Evolutionary conservation across 2,888 invertebrate species (phyloP).

Genomic region (Platerodrilus igneus): DNA sequence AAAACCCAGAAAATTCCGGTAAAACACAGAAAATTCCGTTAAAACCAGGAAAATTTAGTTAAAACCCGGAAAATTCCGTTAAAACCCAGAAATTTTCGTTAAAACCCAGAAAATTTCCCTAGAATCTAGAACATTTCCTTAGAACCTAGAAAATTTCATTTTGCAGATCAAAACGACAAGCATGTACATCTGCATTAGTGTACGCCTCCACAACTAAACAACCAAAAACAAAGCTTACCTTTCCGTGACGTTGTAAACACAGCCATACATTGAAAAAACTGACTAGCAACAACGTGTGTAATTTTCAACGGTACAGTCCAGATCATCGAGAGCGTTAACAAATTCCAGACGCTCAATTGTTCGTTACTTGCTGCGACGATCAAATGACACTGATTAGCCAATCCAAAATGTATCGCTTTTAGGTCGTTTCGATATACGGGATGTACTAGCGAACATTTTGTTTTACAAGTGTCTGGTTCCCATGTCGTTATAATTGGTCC

Average conservation of each 20-base stretch:
- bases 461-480: conserved; percentile 55
- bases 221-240: conserved; percentile 49
- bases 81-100: too few relatives aligned
- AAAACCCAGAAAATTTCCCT: too few relatives aligned
- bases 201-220: too few relatives aligned
- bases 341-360: conserved; percentile 67
- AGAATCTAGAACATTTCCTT: too few relatives aligned
- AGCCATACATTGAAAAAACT: conserved; percentile 62
- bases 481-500: conserved; percentile 64
- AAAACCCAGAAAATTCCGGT: too few relatives aligned
- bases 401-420: conserved; percentile 57
- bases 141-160: too few relatives aligned
- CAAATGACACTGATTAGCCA: conserved; percentile 54
- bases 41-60: too few relatives aligned
- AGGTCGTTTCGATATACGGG: conserved; percentile 34
- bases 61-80: too few relatives aligned
- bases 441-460: conserved; percentile 56
- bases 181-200: too few relatives aligned
- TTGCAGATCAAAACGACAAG: too few relatives aligned
- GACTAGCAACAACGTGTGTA: conserved; percentile 55
- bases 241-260: conserved; percentile 60
- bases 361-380: conserved; percentile 55
- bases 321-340: conserved; percentile 61
- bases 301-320: conserved; percentile 61
- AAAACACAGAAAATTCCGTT: too few relatives aligned